These are phyloP conservation scores for Drosophila neutralis DNA, from an alignment of 2,888 invertebrate genomes.

Conservation along the genomic window DNA sequence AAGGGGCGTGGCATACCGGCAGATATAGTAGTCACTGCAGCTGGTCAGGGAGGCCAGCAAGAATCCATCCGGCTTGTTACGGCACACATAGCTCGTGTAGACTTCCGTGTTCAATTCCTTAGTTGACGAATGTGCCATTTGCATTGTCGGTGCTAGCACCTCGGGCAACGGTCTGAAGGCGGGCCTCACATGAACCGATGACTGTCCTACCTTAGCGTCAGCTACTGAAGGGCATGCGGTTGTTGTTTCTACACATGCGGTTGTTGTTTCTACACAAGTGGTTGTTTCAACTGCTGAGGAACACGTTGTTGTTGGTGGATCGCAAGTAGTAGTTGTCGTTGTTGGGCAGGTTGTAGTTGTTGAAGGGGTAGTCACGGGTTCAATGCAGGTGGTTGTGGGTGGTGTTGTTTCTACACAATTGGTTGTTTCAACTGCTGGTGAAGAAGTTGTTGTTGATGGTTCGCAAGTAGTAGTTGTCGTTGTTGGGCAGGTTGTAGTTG, in stretches of 20 bases:
- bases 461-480: neutral
- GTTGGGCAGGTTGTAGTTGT: neutral
- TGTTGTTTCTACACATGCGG: conserved; percentile 7
- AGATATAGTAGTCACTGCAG: conserved; percentile 78
- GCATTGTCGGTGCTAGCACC: conserved; percentile 1
- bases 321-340: neutral
- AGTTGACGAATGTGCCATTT: conserved; percentile 7
- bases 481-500: conserved; percentile 9
- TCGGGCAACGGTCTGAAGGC: conserved; percentile 38
- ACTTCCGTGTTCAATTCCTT: conserved; percentile 51
- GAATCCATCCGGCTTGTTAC: conserved; percentile 74
- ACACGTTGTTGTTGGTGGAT: conserved; percentile 1
- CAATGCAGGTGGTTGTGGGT: conserved; percentile 9
- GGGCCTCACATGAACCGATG: conserved; percentile 50
- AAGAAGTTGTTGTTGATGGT: conserved; percentile 2
- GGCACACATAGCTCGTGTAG: conserved; percentile 69
- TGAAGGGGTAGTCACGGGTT: neutral
- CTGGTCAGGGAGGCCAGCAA: conserved; percentile 75
- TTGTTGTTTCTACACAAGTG: conserved; percentile 1
- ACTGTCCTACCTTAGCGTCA: conserved; percentile 21
- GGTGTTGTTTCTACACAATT: neutral
- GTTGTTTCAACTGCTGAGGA: conserved; percentile 23
- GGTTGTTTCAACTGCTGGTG: conserved; percentile 15
- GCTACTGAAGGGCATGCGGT: neutral
- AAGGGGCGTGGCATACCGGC: conserved; percentile 68